Percentiles rank a stretch among this genome's conserved stretches.
Evolutionary conservation across 1,140 invertebrate genomes (phyloP).

Genomic region (Stenopsyche tienmushanensis): DNA sequence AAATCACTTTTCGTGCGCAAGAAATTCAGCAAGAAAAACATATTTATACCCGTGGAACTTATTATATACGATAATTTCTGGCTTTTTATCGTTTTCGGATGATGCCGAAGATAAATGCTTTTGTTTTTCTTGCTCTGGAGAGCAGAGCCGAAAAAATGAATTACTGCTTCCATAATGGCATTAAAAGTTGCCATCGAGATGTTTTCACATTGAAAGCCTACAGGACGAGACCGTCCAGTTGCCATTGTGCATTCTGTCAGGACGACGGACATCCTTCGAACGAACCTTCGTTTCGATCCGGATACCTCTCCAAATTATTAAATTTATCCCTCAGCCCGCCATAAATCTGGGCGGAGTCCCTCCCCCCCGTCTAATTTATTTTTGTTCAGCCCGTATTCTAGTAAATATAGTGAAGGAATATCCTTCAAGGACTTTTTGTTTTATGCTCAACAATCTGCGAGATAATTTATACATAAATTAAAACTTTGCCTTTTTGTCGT

Average conservation of each 20-base stretch:
- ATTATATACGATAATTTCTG: no score
- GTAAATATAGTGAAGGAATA: background rate
- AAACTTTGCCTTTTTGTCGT: conserved; percentile 6
- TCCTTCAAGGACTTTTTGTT: background rate
- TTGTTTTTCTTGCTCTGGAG: background rate
- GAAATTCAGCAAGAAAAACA: no score
- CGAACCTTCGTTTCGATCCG: background rate
- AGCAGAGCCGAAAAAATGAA: no score
- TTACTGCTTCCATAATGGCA: no score
- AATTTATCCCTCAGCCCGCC: background rate
- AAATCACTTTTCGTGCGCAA: no score
- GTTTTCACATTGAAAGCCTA: no score
- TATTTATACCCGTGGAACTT: no score
- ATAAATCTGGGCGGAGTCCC: background rate
- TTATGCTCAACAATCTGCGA: background rate
- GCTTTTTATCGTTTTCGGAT: background rate
- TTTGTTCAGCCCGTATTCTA: background rate
- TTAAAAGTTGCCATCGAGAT: no score
- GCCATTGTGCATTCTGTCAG: background rate
- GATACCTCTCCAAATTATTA: background rate
- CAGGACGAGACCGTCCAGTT: no score
- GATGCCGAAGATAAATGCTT: background rate
- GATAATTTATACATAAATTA: conserved; percentile 10
- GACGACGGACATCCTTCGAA: background rate
- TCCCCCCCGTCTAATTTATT: background rate